phyloP scores from a whole-genome alignment of 2,797 vertebrate species.

The Rhinella marina region DNA sequence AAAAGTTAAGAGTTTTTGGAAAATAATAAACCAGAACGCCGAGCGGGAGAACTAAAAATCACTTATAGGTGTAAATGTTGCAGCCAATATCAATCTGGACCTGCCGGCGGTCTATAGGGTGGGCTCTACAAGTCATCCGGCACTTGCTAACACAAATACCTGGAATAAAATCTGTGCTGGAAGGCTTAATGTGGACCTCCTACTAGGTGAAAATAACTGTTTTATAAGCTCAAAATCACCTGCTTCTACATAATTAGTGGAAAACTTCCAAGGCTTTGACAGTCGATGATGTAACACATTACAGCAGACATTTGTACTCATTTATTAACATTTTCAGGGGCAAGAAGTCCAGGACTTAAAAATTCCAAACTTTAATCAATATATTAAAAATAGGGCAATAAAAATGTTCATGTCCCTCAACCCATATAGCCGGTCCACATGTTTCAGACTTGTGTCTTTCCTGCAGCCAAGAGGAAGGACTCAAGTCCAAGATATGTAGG shows the following conservation, averaged over 20 bases:
- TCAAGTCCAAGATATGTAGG: too few species aligned
- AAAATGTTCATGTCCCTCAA: too few species aligned
- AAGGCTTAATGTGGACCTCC: not conserved
- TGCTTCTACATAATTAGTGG: not conserved
- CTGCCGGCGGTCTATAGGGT: not conserved
- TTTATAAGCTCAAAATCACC: not conserved
- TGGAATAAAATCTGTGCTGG: not conserved
- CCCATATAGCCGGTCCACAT: too few species aligned
- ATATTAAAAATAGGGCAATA: too few species aligned
- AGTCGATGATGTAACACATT: constrained; percentile 7
- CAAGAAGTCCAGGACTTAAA: too few species aligned
- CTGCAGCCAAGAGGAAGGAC: too few species aligned
- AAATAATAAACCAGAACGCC: constrained; percentile 48
- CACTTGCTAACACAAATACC: not conserved
- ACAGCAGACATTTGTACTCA: not conserved
- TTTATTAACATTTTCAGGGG: too few species aligned
- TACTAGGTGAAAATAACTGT: constrained; percentile 4
- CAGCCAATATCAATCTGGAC: not conserved
- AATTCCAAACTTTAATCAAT: too few species aligned
- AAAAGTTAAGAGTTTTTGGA: constrained; percentile 35
- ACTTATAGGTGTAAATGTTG: constrained; percentile 18
- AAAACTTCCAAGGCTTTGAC: not conserved
- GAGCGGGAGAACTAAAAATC: not conserved
- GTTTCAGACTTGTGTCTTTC: too few species aligned
- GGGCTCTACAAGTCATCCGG: not conserved